phyloP scores from a whole-genome alignment of 2,113 vertebrate genomes.

The Cebus imitator region DNA sequence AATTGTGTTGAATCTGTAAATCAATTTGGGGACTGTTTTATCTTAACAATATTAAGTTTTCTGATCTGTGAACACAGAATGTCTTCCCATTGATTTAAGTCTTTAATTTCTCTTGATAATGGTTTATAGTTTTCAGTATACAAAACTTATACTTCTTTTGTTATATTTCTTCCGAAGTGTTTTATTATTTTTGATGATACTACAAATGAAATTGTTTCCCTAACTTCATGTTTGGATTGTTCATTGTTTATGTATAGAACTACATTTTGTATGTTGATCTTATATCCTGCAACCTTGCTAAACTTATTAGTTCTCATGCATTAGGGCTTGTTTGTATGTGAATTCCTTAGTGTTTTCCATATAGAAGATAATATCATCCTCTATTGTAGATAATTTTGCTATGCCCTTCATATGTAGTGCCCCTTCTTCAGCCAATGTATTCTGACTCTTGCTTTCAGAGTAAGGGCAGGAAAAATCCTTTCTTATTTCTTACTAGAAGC shows the following conservation, averaged over 20 bases:
- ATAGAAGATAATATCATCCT: not conserved
- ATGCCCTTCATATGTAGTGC: not conserved
- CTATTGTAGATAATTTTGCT: not conserved
- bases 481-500: not conserved
- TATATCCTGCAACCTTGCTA: not conserved
- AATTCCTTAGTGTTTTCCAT: not conserved
- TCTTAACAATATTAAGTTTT: not conserved
- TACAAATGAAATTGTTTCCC: not conserved
- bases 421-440: not conserved
- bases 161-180: conserved; percentile 9
- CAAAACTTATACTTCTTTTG: not conserved
- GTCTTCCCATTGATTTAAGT: not conserved
- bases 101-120: not conserved
- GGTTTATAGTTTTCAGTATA: not conserved
- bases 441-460: not conserved
- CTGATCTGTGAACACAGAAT: not conserved
- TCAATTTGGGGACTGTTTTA: not conserved
- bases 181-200: conserved; percentile 32
- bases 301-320: conserved; percentile 2
- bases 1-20: not conserved
- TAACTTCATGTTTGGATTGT: not conserved
- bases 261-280: not conserved
- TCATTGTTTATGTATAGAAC: not conserved
- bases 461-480: not conserved
- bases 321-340: not conserved